Percentiles rank a stretch among this genome's conserved stretches.
Evolutionary conservation across 2,888 invertebrate species (phyloP).

Genomic region (Thysanoteuthis rhombus): DNA sequence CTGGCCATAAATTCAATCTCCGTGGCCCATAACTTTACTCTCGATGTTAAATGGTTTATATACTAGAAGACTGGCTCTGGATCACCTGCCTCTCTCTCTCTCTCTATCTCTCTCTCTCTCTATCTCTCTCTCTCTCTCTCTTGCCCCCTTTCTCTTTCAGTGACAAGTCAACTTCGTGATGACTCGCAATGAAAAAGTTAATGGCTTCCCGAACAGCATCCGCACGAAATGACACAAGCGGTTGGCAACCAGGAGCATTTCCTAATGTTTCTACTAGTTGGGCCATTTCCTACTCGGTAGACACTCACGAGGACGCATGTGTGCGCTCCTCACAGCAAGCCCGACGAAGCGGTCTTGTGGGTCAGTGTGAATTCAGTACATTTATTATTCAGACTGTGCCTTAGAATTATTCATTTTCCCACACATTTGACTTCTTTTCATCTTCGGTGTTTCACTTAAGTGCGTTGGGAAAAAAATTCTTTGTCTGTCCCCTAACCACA

Average conservation of each 20-base stretch:
- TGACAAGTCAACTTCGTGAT: background rate
- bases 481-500: background rate
- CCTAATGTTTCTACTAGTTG: background rate
- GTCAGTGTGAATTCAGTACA: slow-evolving; percentile 12
- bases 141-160: background rate
- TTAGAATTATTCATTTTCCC: background rate
- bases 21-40: too few species aligned
- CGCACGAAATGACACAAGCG: background rate
- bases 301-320: background rate
- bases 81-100: too few species aligned
- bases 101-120: background rate
- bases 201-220: background rate
- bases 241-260: background rate
- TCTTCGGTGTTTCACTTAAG: background rate
- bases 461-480: slow-evolving; percentile 12
- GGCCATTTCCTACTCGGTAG: background rate
- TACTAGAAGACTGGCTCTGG: too few species aligned
- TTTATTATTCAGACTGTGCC: background rate
- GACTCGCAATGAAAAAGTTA: background rate
- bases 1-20: too few species aligned
- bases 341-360: background rate
- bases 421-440: background rate
- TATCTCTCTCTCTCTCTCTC: background rate
- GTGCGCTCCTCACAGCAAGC: background rate
- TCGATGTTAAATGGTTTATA: too few species aligned